These are phyloP conservation scores for Psittacara wagleri DNA, from an alignment of 2,113 vertebrate genomes.

Conservation along the genomic window DNA sequence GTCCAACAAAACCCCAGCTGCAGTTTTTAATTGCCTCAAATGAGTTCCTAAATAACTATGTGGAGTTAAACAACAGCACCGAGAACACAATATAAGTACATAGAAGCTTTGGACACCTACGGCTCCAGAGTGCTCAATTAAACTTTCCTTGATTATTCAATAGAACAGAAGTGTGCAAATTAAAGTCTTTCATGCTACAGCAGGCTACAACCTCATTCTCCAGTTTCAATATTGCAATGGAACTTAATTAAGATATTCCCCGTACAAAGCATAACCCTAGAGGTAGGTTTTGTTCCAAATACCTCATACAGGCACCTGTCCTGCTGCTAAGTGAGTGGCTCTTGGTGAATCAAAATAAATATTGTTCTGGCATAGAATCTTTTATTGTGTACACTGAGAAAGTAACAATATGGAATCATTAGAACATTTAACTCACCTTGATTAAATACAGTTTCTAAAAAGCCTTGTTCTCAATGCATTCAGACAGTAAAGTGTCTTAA, in stretches of 20 bases:
- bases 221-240: conserved; percentile 54
- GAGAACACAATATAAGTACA: conserved; percentile 23
- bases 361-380: conserved; percentile 16
- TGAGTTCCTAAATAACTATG: conserved; percentile 43
- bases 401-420: conserved; percentile 41
- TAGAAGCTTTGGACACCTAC: conserved; percentile 23
- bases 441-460: conserved; percentile 3
- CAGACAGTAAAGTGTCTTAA: neutral
- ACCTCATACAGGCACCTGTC: conserved; percentile 19
- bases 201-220: conserved; percentile 52
- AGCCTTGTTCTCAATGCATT: neutral
- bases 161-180: conserved; percentile 60
- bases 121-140: conserved; percentile 51
- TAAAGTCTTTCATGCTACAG: conserved; percentile 63
- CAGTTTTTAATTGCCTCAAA: conserved; percentile 63
- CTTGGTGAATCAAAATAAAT: conserved; percentile 48
- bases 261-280: conserved; percentile 27
- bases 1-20: conserved; percentile 43
- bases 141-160: conserved; percentile 63
- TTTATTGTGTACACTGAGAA: conserved; percentile 21
- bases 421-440: conserved; percentile 31
- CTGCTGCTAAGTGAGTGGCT: conserved; percentile 34
- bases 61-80: conserved; percentile 11
- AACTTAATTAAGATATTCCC: conserved; percentile 63
- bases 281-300: conserved; percentile 53